These are phyloP conservation scores for Cichlasoma orientale DNA, from an alignment of 2,797 vertebrate genomes.

Conservation along the genomic window DNA sequence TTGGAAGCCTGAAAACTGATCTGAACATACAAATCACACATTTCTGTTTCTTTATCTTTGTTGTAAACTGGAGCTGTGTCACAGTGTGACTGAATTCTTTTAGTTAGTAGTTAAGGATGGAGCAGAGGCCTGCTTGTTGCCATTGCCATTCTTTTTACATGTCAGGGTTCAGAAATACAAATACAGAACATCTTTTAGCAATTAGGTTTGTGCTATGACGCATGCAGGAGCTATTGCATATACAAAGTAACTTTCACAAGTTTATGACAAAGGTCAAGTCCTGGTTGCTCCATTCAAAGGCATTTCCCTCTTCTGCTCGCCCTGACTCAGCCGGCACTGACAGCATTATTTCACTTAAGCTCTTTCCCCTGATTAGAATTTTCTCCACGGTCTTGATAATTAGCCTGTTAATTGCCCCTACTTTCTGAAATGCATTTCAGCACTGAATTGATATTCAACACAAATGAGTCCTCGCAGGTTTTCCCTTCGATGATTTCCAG, in stretches of 20 bases:
- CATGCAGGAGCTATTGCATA: neutral
- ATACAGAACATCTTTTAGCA: neutral
- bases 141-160: too few species aligned
- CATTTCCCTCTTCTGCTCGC: slow-evolving; percentile 23
- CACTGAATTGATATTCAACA: slow-evolving; percentile 77
- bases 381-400: slow-evolving; percentile 75
- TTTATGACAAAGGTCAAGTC: slow-evolving; percentile 54
- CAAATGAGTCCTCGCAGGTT: slow-evolving; percentile 75
- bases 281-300: slow-evolving; percentile 37
- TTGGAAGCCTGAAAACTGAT: neutral
- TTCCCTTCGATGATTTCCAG: slow-evolving; percentile 62
- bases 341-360: slow-evolving; percentile 66
- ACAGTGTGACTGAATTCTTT: neutral
- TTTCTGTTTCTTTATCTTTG: neutral
- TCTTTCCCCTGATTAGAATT: slow-evolving; percentile 72
- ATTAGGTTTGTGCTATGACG: neutral
- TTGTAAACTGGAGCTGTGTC: neutral
- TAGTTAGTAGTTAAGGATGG: too few species aligned
- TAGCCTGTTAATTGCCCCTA: slow-evolving; percentile 78
- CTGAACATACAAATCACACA: too few species aligned
- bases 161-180: too few species aligned
- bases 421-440: slow-evolving; percentile 75
- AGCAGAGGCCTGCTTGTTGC: too few species aligned
- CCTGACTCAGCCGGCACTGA: slow-evolving; percentile 35
- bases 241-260: slow-evolving; percentile 31